phyloP scores from a whole-genome alignment of 1,140 invertebrate species.

The Camponotus pennsylvanicus region DNA sequence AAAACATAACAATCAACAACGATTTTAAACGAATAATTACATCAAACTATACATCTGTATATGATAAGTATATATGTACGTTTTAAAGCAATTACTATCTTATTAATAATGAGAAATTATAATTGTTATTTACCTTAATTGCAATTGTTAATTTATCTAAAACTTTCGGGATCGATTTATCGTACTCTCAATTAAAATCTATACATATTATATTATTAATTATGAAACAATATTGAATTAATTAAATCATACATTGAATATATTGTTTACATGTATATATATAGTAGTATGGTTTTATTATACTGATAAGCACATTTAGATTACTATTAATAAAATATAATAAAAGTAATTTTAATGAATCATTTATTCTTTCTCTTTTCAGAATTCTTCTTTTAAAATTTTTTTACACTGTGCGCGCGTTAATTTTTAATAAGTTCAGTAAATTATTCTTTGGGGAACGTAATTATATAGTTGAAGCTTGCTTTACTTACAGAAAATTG shows the following conservation, averaged over 20 bases:
- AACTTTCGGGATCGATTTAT: slow-evolving; percentile 4
- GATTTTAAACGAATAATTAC: not conserved
- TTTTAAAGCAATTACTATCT: slow-evolving; percentile 1
- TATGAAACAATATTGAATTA: not conserved
- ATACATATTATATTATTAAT: slow-evolving; percentile 34
- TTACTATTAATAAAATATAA: not conserved
- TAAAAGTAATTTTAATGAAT: not conserved
- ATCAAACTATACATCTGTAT: too few species aligned
- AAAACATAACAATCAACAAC: not conserved
- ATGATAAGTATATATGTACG: too few species aligned
- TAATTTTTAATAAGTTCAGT: slow-evolving; percentile 41
- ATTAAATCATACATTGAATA: slow-evolving; percentile 2
- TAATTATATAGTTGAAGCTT: slow-evolving; percentile 16
- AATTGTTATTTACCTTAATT: not conserved
- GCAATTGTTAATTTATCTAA: not conserved
- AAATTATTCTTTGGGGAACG: not conserved
- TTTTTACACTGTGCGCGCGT: not conserved
- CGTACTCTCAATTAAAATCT: not conserved
- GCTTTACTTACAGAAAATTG: slow-evolving; percentile 9
- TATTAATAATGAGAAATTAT: not conserved
- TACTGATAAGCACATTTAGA: not conserved
- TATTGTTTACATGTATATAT: not conserved
- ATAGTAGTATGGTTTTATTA: not conserved
- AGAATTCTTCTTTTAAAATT: not conserved
- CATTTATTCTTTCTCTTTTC: not conserved